Conservation (phyloP, 2,888 invertebrate genomes). For the Hipparchia sbordonii region DNA sequence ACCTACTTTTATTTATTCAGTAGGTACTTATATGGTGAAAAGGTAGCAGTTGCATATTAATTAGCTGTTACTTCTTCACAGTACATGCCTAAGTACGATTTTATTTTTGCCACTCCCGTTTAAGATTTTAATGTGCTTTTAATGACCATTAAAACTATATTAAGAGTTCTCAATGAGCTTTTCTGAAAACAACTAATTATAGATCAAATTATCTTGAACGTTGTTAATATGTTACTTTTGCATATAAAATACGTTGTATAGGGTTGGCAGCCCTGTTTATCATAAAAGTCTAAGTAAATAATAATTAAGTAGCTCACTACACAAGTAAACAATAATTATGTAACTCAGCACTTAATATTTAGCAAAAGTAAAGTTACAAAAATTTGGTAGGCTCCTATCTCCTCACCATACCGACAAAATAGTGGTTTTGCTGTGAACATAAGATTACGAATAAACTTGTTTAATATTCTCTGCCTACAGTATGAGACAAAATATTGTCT, state of each 20-base stretch:
- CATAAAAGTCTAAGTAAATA: neutral
- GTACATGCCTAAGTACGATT: constrained; percentile 9
- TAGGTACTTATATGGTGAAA: neutral
- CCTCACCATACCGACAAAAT: too few species aligned
- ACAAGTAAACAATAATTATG: neutral
- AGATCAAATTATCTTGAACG: constrained; percentile 9
- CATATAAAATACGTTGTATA: neutral
- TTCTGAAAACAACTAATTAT: constrained; percentile 16
- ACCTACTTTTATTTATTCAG: neutral
- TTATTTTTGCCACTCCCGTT: constrained; percentile 16
- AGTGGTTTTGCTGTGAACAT: too few species aligned
- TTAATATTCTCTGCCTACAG: too few species aligned
- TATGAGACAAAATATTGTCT: too few species aligned
- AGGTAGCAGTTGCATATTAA: neutral
- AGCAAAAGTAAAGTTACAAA: too few species aligned
- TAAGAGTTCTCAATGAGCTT: constrained; percentile 11
- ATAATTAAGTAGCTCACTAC: neutral
- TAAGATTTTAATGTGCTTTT: constrained; percentile 17
- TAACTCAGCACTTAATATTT: neutral
- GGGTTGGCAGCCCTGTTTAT: neutral
- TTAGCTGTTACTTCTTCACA: constrained; percentile 10
- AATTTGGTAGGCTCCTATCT: neutral
- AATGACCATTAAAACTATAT: constrained; percentile 10
- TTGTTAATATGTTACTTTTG: constrained; percentile 4
- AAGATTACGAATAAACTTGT: too few species aligned